Evolutionary conservation across 2,113 vertebrate species (phyloP), one percentile per base, ranked within the genome.

Genomic region (Chloroceryle aenea): DNA sequence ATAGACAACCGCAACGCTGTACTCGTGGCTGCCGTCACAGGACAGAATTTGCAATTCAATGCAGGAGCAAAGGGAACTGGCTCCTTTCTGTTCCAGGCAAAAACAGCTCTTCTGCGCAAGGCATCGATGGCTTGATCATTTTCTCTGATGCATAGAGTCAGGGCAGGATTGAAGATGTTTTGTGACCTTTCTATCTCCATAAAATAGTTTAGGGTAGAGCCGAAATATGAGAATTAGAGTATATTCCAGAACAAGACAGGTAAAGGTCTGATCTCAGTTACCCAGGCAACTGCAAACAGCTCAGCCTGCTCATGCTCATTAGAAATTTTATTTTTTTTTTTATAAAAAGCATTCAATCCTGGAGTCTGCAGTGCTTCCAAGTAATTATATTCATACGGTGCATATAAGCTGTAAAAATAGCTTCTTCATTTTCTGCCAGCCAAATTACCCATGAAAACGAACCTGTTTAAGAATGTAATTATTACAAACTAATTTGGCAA

Each of bases 201-300:
- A 72, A 94, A 95, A 83, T 72, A 59, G 30, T 85, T 95, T 2
- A 84, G 13, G 21, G 79, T 74, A 74, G 62, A 93, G 71, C 30
- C 67, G 43, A 38, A 87, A 71, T 30, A 95, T 36, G 87, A 91
- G 77, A 97, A 95, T 94, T 95, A 72, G 63, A 61, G 56, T 47
- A 30, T 90, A 69, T 72, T 87, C 78, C 67, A 88, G 90, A 92
- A 81, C 18, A 62, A 97, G 81, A 76, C 85, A 95, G 97, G 93
- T 93, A 79, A 74, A 68, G 63, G 88, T 92, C 91, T 86, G 79
- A 91, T 96, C 64, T 90, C 76, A 16, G 98, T 98, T 98, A 85
- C 97, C 95, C 90, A 96, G 97, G 97, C 93, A 98, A 98, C 98
- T 13, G 87, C 92, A 96, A 97, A 90, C 10, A 38, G 88, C 94